Conservation (phyloP, 2,113 vertebrate species). For the Alligator sinensis region DNA sequence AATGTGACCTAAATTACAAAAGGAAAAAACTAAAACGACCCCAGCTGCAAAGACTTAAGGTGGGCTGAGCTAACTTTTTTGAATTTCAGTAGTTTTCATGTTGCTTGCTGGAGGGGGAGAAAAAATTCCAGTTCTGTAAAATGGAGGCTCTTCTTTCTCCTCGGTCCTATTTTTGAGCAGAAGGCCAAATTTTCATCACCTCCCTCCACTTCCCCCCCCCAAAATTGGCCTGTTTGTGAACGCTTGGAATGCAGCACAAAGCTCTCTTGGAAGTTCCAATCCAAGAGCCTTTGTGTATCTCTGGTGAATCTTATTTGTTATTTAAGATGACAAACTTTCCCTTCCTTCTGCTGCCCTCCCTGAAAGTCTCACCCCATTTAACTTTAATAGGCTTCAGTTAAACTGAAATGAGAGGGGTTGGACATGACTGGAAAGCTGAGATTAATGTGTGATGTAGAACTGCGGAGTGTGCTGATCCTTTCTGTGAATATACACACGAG, state of each 20-base stretch:
- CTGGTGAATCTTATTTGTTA: too few relatives aligned
- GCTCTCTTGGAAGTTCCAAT: conserved; percentile 4
- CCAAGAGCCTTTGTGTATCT: neutral
- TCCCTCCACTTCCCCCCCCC: neutral
- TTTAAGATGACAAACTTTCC: too few relatives aligned
- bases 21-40: too few relatives aligned
- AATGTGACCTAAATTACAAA: too few relatives aligned
- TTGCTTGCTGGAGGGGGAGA: neutral
- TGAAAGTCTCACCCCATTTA: neutral
- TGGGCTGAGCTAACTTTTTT: conserved; percentile 18
- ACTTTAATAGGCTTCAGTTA: neutral
- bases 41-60: neutral
- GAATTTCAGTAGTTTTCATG: conserved; percentile 13
- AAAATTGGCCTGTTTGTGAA: neutral
- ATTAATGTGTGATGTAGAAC: neutral
- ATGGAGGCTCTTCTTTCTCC: neutral
- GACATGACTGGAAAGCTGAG: too few relatives aligned
- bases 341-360: too few relatives aligned
- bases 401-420: neutral
- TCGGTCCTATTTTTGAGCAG: neutral
- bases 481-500: neutral
- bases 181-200: neutral
- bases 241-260: conserved; percentile 3
- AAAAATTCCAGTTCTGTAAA: neutral
- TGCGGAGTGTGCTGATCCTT: neutral